Evolutionary conservation across 2,888 invertebrate genomes (phyloP).

Genomic region (Synanthedon tipuliformis): DNA sequence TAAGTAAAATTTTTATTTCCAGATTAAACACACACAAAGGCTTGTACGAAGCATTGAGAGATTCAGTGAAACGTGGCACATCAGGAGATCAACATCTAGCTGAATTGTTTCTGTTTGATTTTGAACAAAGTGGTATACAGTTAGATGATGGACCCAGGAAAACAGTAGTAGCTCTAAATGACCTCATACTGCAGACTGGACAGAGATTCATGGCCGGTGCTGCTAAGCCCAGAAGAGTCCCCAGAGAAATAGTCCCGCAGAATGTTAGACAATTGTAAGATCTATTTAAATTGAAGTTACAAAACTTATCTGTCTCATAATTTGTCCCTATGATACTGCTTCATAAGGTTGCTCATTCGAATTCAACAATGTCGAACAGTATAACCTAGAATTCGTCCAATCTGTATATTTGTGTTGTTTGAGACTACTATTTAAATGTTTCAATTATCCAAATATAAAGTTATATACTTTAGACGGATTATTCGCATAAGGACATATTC

Average conservation of each 20-base stretch:
- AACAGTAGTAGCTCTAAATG: conserved; percentile 87
- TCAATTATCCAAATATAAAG: too few relatives aligned
- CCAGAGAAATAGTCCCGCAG: conserved; percentile 75
- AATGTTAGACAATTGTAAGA: conserved; percentile 80
- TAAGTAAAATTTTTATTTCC: too few relatives aligned
- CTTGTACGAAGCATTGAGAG: conserved; percentile 81
- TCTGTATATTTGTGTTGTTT: too few relatives aligned
- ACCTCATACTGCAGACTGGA: conserved; percentile 84
- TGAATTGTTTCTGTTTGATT: conserved; percentile 92
- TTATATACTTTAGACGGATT: too few relatives aligned
- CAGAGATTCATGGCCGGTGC: conserved; percentile 86
- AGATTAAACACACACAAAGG: conserved; percentile 92
- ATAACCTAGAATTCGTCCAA: too few relatives aligned
- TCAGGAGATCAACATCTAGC: conserved; percentile 88
- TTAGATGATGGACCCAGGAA: conserved; percentile 78
- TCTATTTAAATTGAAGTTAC: neutral
- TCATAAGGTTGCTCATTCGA: too few relatives aligned
- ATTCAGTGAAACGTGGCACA: conserved; percentile 80
- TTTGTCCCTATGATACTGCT: too few relatives aligned
- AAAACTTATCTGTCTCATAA: neutral
- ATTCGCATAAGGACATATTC: too few relatives aligned
- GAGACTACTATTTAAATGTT: too few relatives aligned
- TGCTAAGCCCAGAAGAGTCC: conserved; percentile 75
- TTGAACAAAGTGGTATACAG: conserved; percentile 98
- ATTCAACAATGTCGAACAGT: too few relatives aligned